Conservation (phyloP, 2,888 invertebrate species). For the Asteroscopus sphinx region DNA sequence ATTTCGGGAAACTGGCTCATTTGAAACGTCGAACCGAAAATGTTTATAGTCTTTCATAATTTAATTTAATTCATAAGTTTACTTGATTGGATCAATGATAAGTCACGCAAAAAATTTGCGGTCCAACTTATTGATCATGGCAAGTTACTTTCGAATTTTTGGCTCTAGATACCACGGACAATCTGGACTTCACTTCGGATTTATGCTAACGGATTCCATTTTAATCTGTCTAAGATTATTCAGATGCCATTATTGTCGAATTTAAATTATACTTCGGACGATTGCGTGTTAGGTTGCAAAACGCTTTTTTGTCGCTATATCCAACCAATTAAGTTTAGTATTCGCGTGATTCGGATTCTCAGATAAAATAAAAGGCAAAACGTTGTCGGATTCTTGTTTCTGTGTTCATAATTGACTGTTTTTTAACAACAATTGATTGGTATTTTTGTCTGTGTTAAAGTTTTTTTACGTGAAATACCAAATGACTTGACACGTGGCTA, state of each 20-base stretch:
- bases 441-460: conserved; percentile 24
- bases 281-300: conserved; percentile 83
- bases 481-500: conserved; percentile 10
- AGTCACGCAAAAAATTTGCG: conserved; percentile 32
- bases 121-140: conserved; percentile 22
- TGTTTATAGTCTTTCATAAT: conserved; percentile 42
- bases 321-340: conserved; percentile 78
- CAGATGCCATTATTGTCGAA: conserved; percentile 74
- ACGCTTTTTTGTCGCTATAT: conserved; percentile 82
- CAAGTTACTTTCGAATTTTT: conserved; percentile 53
- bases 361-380: conserved; percentile 62
- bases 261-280: conserved; percentile 77
- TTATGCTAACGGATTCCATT: conserved; percentile 61
- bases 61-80: conserved; percentile 34
- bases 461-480: conserved; percentile 29
- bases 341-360: conserved; percentile 84
- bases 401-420: conserved; percentile 54
- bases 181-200: conserved; percentile 45
- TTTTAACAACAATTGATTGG: conserved; percentile 48
- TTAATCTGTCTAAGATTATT: conserved; percentile 69
- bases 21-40: conserved; percentile 40
- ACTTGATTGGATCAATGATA: conserved; percentile 36
- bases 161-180: conserved; percentile 47
- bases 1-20: conserved; percentile 38
- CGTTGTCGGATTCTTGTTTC: conserved; percentile 48